Evolutionary conservation across 2,113 vertebrate species (phyloP).

Genomic region (Corythornis vintsioides): DNA sequence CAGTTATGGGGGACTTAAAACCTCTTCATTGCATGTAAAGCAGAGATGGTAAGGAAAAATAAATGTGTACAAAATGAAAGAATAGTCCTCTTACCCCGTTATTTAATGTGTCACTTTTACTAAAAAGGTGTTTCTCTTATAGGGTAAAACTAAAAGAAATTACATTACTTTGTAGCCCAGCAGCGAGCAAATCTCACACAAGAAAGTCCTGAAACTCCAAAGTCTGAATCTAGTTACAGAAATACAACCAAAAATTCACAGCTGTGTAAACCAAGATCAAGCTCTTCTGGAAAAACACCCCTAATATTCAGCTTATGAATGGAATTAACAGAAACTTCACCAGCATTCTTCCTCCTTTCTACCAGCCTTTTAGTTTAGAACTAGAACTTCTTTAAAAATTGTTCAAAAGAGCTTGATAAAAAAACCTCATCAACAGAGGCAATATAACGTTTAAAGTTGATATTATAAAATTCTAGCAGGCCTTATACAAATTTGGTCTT

Average conservation of each 20-base stretch:
- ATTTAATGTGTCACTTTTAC: neutral
- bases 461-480: neutral
- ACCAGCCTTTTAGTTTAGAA: neutral
- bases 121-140: neutral
- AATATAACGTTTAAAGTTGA: neutral
- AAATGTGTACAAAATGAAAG: neutral
- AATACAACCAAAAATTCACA: neutral
- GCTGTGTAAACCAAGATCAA: neutral
- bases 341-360: neutral
- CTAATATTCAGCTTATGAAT: constrained; percentile 30
- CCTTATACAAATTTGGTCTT: neutral
- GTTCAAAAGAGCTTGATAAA: neutral
- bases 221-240: neutral
- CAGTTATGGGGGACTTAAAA: neutral
- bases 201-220: neutral
- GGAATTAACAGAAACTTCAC: constrained; percentile 23
- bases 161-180: neutral
- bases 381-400: neutral
- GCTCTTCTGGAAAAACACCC: constrained; percentile 28
- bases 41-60: neutral
- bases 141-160: neutral
- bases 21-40: neutral
- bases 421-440: rapidly evolving
- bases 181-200: neutral
- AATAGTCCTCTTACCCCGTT: neutral